Base-by-base conservation (phyloP, 1,140 invertebrate genomes). In the Trypoxylus dichotomus region DNA sequence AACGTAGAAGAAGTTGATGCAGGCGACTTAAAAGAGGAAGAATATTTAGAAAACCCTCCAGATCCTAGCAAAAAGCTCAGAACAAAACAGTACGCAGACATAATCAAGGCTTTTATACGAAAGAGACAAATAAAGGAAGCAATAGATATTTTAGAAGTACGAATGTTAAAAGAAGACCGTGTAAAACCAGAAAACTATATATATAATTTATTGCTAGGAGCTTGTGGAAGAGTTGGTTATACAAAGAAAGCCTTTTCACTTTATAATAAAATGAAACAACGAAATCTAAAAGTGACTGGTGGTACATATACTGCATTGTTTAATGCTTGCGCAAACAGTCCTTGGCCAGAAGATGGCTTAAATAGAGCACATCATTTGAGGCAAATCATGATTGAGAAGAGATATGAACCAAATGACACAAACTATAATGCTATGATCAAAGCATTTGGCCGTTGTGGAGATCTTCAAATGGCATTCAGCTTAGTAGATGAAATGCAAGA, bases 401-500 rank as follows among this genome's bases (percentile, higher is more conserved):
- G 89, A 5, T 87, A 92, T 80, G 82, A 90, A 68, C 90, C 94
- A 1, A 97, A 96, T 86, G 83, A 91, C 0, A 91, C 91, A 3
- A 95, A 94, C 84, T 97, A 95, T 81, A 93, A 96, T 90, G 90
- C 93, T 3, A 93, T 97, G 91, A 94, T 98, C 8, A 97, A 96
- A 89, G 94, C 95, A 2, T 98, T 95, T 89, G 95, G 94, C 2
- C 87, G 92, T 79, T 94, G 94, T 87, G 92, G 93, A 5, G 91
- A 96, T 85, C 82, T 96, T 13, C 77, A 89, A 72, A 92, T 90
- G 73, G 94, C 95, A 6, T 97, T 97, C 87, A 80, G 89, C 83
- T 83, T 97, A 75, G 92, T 94, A 10, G 95, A 98, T 88, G 93
- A 97, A 89, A 96, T 97, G 93, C 81, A 87, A 1, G 87, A 91